Evolutionary conservation across 2,113 vertebrate species (phyloP), one percentile per base, ranked within the genome.

Genomic region (Perca flavescens): DNA sequence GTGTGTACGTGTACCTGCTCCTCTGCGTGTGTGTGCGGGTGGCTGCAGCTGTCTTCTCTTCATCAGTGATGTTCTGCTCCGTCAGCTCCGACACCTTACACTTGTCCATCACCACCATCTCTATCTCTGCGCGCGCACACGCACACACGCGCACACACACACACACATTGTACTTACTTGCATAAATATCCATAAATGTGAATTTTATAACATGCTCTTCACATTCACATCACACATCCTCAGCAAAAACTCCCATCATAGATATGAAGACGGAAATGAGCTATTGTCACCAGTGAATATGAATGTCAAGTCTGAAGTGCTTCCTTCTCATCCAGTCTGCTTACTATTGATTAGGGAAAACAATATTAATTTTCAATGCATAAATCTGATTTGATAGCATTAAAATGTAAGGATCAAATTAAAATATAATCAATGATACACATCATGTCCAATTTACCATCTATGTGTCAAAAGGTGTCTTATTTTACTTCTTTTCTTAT

Each of bases 81-180:
- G 95, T 97, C 86, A 97, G 89, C 1, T 95, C 77, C 3, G 95
- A 90, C 54, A 95, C 75, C 68, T 97, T 98, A 83, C 96, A 97
- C 63, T 96, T 97, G 87, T 99, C 98, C 97, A 99, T 99, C 85
- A 99, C 97, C 79, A 99, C 98, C 98, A 99, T 99, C 93, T 99
- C 98, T 49, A 99, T 99, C 94, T 99, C 98, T 99, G 89, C 25
- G 77, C 47, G 78, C 4, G 84, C 31, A 75, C 22, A 69, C 40
- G 0, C 36, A 10, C 36, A 10, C 8, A 10, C 36, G 10, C 7
- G 10, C 57, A 21, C 66, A 65, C 12, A 31, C 31, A 31, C 34
- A 80, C 47, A 82, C 4, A 85, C 31, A 77, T 21, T 56, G 21
- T 64, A 65, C 9, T 70, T 19, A 56, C 16, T 22, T 36, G 22